Conservation (phyloP, 2,113 vertebrate species). For the Myotis yumanensis region DNA sequence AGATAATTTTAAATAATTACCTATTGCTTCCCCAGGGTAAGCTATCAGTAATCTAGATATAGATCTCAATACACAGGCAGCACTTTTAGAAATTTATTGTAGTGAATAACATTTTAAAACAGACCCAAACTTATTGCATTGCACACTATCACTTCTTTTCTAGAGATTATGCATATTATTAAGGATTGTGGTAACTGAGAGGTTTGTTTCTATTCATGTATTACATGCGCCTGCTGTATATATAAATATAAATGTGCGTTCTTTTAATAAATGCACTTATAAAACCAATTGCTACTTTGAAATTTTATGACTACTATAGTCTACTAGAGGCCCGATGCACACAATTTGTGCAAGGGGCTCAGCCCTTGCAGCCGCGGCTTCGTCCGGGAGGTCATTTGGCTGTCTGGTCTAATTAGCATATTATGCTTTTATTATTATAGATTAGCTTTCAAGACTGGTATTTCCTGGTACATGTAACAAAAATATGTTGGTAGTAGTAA, state of each 20-base stretch:
- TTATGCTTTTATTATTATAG: too few species aligned
- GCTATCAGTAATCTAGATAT: not conserved
- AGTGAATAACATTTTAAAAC: slow-evolving; percentile 16
- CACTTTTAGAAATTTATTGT: slow-evolving; percentile 16
- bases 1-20: slow-evolving; percentile 51
- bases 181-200: not conserved
- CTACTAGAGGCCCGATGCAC: not conserved
- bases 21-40: not conserved
- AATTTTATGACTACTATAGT: not conserved
- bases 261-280: slow-evolving; percentile 9
- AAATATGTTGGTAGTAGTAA: slow-evolving; percentile 25
- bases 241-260: not conserved
- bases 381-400: too few species aligned
- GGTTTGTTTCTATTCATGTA: not conserved
- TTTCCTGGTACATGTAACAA: not conserved
- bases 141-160: not conserved
- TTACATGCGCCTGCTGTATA: not conserved
- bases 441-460: not conserved
- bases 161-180: not conserved
- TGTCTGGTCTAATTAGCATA: too few species aligned
- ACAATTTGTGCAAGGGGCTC: too few species aligned
- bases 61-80: not conserved
- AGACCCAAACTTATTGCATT: not conserved
- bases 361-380: too few species aligned
- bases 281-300: slow-evolving; percentile 32